Evolutionary conservation across 2,888 invertebrate species (phyloP).

Genomic region (Acheta domesticus): DNA sequence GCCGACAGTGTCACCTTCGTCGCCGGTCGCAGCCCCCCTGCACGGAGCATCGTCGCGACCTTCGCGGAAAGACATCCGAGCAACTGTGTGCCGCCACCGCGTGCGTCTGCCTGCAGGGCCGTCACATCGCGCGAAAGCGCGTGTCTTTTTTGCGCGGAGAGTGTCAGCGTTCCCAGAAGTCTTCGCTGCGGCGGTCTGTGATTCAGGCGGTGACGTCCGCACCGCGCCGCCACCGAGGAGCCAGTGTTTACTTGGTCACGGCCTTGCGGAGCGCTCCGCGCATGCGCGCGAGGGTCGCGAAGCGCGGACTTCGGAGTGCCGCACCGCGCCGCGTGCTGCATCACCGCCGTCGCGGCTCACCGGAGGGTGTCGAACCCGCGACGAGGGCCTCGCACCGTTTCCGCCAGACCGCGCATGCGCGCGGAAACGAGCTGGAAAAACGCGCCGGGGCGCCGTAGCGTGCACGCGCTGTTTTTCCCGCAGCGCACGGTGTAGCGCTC

Average conservation of each 20-base stretch:
- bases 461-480: neutral
- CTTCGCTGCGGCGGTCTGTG: neutral
- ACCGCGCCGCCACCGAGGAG: neutral
- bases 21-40: no score
- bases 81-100: no score
- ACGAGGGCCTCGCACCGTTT: neutral
- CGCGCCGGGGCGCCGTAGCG: neutral
- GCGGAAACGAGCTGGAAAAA: neutral
- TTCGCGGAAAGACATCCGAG: no score
- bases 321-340: neutral
- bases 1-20: no score
- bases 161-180: neutral
- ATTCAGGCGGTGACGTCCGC: constrained; percentile 1
- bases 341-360: neutral
- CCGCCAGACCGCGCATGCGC: neutral
- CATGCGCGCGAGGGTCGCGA: neutral
- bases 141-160: neutral
- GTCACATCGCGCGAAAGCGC: neutral
- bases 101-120: no score
- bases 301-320: neutral
- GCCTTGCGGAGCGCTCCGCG: neutral
- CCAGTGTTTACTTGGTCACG: neutral
- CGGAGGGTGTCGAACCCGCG: neutral
- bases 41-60: no score
- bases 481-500: neutral